Base-by-base conservation (phyloP, 2,113 vertebrate genomes). In the Globicephala melas region DNA sequence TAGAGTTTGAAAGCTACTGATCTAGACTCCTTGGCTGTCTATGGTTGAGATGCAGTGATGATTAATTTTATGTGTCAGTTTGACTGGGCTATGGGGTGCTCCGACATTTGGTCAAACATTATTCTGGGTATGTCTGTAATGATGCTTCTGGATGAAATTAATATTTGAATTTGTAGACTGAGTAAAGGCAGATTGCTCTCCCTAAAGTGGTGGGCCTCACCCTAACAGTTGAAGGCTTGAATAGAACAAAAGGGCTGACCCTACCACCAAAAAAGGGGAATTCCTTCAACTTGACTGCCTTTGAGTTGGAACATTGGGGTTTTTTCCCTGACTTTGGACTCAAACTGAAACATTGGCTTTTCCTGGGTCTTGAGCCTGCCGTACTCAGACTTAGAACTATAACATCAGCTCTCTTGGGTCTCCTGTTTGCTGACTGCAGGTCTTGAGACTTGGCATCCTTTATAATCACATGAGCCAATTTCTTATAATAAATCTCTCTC, bases 31-130 rank as follows among this genome's bases (percentile, higher is more conserved):
- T 25, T 91, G 14, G 67, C 41, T 89, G 2, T 77, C 67, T 80
- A 1, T 92, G 83, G 33, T 94, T 83, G 55, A 94, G 74, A 70
- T 62, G 47, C 73, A 38, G 1, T 63, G 26, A 63, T 74, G 65
- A 17, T 80, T 94, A 88, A 80, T 96, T 96, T 94, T 95, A 41
- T 86, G 38, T 92, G 41, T 96, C 8, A 44, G 21, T 41, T 80
- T 91, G 58, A 94, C n/a, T 91, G 55, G n/a, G 25, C 25, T 17
- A 3, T 70, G 73, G 44, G 23, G 3, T 96, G 36, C 26, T 31
- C 36, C n/a, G 50, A 33, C 50, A 76, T 63, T 85, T 95, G 83
- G 23, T 80, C 60, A 95, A 5, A 81, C 20, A 21, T 58, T 58
- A 58, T 58, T 58, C 55, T 58, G 55, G 55, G 55, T 58, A 58